A percentile compares a stretch with the other conserved stretches of the same genome.
phyloP scores from a whole-genome alignment of 2,888 invertebrate genomes.

The Rutpela maculata region DNA sequence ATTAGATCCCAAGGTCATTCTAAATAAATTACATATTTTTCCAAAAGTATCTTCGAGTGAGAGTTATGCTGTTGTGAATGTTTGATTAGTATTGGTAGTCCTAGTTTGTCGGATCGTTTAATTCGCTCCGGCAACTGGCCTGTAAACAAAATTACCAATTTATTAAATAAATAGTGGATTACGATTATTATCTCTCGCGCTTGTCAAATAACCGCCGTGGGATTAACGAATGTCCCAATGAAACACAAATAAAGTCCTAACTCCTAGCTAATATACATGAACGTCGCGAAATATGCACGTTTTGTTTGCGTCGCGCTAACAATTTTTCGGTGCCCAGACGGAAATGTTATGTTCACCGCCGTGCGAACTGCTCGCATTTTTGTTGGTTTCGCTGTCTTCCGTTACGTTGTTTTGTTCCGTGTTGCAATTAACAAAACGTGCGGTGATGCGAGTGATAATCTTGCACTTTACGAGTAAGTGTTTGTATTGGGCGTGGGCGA shows the following conservation, averaged over 20 bases:
- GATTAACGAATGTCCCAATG: conserved; percentile 21
- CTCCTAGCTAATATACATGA: conserved; percentile 1
- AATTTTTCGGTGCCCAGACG: conserved; percentile 1
- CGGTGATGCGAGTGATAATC: conserved; percentile 10
- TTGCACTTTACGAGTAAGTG: conserved; percentile 23
- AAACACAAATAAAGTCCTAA: conserved; percentile 11
- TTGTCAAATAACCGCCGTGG: conserved; percentile 21
- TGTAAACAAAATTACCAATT: conserved; percentile 10
- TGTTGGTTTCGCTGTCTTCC: conserved; percentile 11
- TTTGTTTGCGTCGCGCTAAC: conserved; percentile 5
- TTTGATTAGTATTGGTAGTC: too few species aligned
- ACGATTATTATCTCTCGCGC: conserved; percentile 28
- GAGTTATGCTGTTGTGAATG: too few species aligned
- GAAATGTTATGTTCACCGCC: conserved; percentile 21
- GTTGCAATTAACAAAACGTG: neutral
- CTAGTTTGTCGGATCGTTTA: too few species aligned
- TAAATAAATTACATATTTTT: too few species aligned
- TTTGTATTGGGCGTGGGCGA: neutral
- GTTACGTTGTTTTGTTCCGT: neutral
- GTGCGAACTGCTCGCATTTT: conserved; percentile 12
- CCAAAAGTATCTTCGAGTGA: too few species aligned
- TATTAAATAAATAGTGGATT: conserved; percentile 15
- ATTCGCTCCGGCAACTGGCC: too few species aligned
- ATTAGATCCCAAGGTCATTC: too few species aligned
- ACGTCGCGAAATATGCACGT: conserved; percentile 15